Percentiles rank a stretch among this genome's conserved stretches.
Evolutionary conservation across 2,888 invertebrate species (phyloP).

Genomic region (Cephonodes hylas): DNA sequence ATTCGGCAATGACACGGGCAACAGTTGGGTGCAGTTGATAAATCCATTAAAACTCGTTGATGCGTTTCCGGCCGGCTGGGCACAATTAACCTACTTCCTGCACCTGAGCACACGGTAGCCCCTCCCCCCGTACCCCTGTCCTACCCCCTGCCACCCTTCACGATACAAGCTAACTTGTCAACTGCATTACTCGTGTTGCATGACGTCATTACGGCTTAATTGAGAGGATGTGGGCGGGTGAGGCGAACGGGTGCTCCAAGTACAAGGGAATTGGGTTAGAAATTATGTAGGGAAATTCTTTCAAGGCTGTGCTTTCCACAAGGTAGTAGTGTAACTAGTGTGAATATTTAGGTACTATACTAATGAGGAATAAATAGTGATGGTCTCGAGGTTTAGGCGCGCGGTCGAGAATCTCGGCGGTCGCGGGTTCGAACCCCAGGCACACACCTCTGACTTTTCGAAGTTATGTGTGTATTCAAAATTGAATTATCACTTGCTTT

Average conservation of each 20-base stretch:
- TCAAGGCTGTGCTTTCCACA: no score
- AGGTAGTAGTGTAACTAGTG: no score
- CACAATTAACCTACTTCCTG: constrained; percentile 33
- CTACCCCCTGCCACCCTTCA: background rate
- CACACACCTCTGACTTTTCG: no score
- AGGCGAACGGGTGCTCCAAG: background rate
- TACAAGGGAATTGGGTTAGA: background rate
- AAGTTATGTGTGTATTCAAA: no score
- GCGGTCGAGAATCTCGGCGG: no score
- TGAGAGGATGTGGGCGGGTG: background rate
- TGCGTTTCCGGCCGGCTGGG: constrained; percentile 18
- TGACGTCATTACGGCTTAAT: background rate
- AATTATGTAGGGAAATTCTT: no score
- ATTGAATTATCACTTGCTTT: no score
- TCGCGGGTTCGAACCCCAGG: no score
- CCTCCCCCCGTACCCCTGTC: background rate
- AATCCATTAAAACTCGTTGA: constrained; percentile 13
- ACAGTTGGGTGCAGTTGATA: constrained; percentile 16
- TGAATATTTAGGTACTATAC: no score
- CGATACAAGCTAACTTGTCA: background rate
- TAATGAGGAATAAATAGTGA: no score
- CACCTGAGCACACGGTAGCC: background rate
- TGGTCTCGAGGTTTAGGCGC: no score
- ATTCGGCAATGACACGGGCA: constrained; percentile 9
- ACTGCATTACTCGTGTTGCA: background rate